Evolutionary conservation across 2,888 invertebrate species (phyloP).

Genomic region (Hypercompe scribonia): DNA sequence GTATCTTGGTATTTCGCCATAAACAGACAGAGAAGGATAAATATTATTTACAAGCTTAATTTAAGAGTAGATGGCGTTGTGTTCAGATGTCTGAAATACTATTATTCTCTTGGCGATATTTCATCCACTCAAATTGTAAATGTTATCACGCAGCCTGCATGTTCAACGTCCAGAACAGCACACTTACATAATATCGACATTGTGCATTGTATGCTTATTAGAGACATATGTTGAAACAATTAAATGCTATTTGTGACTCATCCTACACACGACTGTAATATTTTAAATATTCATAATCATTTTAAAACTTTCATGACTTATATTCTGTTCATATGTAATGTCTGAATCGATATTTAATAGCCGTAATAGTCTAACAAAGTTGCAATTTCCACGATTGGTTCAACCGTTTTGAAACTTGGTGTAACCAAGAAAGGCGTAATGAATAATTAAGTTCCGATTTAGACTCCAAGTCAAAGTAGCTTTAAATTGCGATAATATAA

Average conservation of each 20-base stretch:
- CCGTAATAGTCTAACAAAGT: neutral
- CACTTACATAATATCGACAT: slow-evolving; percentile 25
- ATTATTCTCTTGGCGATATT: neutral
- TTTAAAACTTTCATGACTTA: neutral
- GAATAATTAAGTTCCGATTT: neutral
- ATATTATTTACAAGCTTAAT: neutral
- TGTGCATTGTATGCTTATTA: slow-evolving; percentile 30
- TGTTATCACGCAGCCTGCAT: neutral
- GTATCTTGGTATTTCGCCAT: neutral
- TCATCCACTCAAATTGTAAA: slow-evolving; percentile 5
- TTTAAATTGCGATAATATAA: neutral
- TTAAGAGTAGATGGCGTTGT: no score
- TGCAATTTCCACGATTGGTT: neutral
- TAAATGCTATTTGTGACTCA: slow-evolving; percentile 36
- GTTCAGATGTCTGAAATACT: no score
- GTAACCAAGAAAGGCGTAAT: neutral
- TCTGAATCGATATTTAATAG: neutral
- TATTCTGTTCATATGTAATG: neutral
- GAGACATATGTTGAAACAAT: slow-evolving; percentile 26
- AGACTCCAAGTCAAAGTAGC: neutral
- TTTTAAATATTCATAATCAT: neutral
- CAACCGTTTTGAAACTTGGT: neutral
- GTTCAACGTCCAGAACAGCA: neutral
- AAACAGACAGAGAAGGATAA: neutral
- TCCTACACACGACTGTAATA: slow-evolving; percentile 21